Evolutionary conservation across 2,888 invertebrate species (phyloP).

Genomic region (Noctua pronuba): DNA sequence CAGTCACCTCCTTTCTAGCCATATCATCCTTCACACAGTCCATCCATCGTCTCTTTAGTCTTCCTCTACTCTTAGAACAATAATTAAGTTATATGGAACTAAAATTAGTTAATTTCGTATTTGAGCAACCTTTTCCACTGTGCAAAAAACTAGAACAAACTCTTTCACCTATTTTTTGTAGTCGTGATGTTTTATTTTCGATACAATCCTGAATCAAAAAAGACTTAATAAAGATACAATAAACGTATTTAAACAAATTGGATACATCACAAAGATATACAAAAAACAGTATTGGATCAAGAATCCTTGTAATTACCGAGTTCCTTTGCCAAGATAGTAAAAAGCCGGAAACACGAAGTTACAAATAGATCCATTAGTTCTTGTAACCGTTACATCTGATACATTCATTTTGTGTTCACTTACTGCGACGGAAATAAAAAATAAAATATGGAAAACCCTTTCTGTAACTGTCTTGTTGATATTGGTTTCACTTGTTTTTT

Average conservation of each 20-base stretch:
- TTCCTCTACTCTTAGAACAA: too few species aligned
- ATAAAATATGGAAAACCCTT: conserved; percentile 46
- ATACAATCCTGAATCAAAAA: neutral
- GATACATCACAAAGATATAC: neutral
- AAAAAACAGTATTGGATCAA: neutral
- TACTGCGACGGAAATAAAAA: conserved; percentile 63
- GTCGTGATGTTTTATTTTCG: neutral
- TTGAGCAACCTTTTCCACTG: neutral
- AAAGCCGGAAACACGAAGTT: conserved; percentile 84
- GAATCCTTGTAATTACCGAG: conserved; percentile 70
- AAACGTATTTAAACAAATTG: neutral
- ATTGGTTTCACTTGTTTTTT: neutral
- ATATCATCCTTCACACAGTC: too few species aligned
- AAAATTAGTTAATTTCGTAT: neutral
- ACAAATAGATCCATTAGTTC: conserved; percentile 88
- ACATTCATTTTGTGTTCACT: conserved; percentile 74
- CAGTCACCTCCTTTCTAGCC: too few species aligned
- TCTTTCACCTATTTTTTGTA: neutral
- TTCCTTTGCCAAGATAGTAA: conserved; percentile 69
- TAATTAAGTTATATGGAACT: neutral
- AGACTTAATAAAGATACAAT: neutral
- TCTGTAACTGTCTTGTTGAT: conserved; percentile 22
- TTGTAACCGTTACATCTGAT: conserved; percentile 84
- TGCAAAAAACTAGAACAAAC: neutral
- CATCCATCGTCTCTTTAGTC: too few species aligned